phyloP scores from a whole-genome alignment of 2,888 invertebrate species.

The Scrobipalpa costella region DNA sequence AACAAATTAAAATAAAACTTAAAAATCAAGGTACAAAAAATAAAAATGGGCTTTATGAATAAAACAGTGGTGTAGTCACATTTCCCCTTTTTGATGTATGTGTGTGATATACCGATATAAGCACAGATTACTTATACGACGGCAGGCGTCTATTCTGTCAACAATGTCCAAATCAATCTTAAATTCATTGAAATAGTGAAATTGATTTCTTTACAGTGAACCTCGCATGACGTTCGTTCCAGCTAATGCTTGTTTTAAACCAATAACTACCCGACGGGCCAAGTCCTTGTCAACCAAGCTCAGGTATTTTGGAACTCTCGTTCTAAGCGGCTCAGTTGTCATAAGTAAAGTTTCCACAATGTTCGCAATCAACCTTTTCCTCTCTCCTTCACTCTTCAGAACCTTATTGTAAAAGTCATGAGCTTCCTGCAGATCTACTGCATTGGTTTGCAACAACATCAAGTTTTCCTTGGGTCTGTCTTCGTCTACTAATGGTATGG shows the following conservation, averaged over 20 bases:
- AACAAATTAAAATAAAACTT: background rate
- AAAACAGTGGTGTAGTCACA: background rate
- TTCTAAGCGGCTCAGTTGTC: slow-evolving; percentile 74
- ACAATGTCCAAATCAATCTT: background rate
- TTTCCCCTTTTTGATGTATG: background rate
- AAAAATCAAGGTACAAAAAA: background rate
- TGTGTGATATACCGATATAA: background rate
- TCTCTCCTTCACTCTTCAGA: background rate
- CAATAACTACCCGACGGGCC: slow-evolving; percentile 77
- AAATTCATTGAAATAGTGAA: background rate
- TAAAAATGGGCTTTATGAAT: no score
- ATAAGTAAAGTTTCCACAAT: slow-evolving; percentile 22
- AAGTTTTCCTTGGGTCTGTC: slow-evolving; percentile 3
- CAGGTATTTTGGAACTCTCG: slow-evolving; percentile 88
- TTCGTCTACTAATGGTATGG: slow-evolving; percentile 79
- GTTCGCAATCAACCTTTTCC: background rate
- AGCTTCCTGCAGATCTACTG: slow-evolving; percentile 8
- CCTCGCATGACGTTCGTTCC: background rate
- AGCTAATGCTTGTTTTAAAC: background rate
- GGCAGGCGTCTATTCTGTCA: no score
- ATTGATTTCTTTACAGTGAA: slow-evolving; percentile 13
- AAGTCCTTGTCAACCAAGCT: slow-evolving; percentile 85
- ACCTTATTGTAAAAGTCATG: slow-evolving; percentile 9
- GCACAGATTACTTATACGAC: no score
- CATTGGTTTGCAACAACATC: background rate